Conservation (phyloP, 2,797 vertebrate genomes). For the Melopsittacus undulatus region DNA sequence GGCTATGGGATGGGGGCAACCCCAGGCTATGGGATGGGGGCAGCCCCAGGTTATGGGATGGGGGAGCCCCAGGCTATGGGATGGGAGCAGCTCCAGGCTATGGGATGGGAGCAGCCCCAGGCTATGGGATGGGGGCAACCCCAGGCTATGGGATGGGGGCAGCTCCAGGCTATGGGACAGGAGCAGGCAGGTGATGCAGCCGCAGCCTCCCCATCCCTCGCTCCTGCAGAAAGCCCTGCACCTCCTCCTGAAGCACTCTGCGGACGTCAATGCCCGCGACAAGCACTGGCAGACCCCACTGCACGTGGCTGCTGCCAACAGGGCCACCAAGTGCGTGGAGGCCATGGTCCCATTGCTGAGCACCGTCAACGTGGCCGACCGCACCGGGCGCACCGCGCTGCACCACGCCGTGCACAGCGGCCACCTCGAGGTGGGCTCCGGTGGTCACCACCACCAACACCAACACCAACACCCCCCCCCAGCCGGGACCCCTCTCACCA, state of each 20-base stretch:
- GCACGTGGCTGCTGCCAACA: constrained; percentile 93
- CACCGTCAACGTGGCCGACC: constrained; percentile 91
- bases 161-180: neutral
- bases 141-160: no score
- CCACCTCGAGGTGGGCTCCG: constrained; percentile 83
- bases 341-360: constrained; percentile 87
- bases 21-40: no score
- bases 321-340: constrained; percentile 91
- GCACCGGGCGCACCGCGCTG: constrained; percentile 91
- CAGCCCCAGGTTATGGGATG: no score
- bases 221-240: constrained; percentile 86
- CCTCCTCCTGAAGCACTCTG: constrained; percentile 91
- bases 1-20: neutral
- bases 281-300: constrained; percentile 95
- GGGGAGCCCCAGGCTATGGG: no score
- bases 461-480: no score
- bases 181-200: rapidly evolving
- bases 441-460: no score
- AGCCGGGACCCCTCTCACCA: no score
- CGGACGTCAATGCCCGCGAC: constrained; percentile 93
- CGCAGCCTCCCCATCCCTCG: neutral
- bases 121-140: no score
- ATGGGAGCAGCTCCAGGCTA: no score
- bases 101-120: no score
- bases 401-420: constrained; percentile 96